Conservation (phyloP, 2,888 invertebrate genomes). For the Heliconius charithonia region DNA sequence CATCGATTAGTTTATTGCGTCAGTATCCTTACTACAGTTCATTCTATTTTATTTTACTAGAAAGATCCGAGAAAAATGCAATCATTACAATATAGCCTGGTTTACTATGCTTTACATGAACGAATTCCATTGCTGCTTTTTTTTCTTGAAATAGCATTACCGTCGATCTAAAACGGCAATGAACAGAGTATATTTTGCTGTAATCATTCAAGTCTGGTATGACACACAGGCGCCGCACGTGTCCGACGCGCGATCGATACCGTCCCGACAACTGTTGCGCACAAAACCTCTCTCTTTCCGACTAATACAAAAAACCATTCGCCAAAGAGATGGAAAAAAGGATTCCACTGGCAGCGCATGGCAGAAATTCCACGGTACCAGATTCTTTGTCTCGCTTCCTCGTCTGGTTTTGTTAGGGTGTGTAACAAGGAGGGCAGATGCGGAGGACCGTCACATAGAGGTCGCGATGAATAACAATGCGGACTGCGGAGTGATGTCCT, state of each 20-base stretch:
- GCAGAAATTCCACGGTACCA: constrained; percentile 75
- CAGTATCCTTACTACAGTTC: constrained; percentile 12
- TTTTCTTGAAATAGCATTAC: not conserved
- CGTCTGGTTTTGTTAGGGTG: constrained; percentile 37
- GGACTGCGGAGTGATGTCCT: constrained; percentile 82
- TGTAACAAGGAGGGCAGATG: constrained; percentile 65
- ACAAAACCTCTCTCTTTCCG: constrained; percentile 57
- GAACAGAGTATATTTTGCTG: constrained; percentile 48
- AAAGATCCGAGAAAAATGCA: constrained; percentile 31
- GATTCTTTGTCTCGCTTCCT: constrained; percentile 53
- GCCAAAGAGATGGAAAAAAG: constrained; percentile 60
- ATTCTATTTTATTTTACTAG: constrained; percentile 18
- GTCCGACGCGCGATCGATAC: constrained; percentile 73
- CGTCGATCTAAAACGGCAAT: constrained; percentile 44
- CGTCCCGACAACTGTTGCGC: constrained; percentile 80
- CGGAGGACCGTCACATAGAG: constrained; percentile 80
- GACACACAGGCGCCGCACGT: constrained; percentile 67
- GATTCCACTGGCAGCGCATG: constrained; percentile 62
- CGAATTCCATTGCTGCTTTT: constrained; percentile 4
- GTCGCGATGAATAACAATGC: constrained; percentile 83
- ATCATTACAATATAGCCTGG: constrained; percentile 2
- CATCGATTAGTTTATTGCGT: constrained; percentile 17
- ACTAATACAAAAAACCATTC: constrained; percentile 39
- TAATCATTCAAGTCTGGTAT: constrained; percentile 46
- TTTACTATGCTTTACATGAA: not conserved